phyloP scores from a whole-genome alignment of 2,797 vertebrate genomes.

The Hapalemur alaotrensis region DNA sequence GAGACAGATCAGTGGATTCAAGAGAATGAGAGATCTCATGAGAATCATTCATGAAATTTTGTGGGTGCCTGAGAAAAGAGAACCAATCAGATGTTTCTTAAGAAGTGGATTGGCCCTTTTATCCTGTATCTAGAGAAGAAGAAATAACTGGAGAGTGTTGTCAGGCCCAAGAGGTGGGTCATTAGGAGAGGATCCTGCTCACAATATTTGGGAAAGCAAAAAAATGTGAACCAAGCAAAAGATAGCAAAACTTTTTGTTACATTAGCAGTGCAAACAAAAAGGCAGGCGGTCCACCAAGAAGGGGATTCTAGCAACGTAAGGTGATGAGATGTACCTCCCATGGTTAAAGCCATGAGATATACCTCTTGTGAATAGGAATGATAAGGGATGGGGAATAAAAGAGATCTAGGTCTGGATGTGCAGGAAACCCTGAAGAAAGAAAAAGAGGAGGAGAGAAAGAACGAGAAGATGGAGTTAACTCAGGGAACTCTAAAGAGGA shows the following conservation, averaged over 20 bases:
- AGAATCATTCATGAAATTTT: background rate
- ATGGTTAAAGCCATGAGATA: no score
- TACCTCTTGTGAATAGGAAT: background rate
- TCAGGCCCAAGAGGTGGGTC: background rate
- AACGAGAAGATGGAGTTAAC: background rate
- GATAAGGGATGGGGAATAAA: background rate
- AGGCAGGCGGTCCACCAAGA: background rate
- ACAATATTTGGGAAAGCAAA: background rate
- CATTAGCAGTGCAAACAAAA: background rate
- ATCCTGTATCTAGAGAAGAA: background rate
- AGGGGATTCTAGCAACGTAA: background rate
- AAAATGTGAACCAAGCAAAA: background rate
- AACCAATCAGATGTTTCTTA: background rate
- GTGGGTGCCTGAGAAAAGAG: background rate
- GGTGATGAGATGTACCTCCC: no score
- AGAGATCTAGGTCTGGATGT: background rate
- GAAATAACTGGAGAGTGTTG: background rate
- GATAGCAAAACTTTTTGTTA: background rate
- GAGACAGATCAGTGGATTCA: background rate
- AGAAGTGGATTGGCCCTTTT: background rate
- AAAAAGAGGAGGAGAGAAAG: background rate
- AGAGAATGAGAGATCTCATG: background rate
- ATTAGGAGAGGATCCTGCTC: background rate
- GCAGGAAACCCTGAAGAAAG: background rate
- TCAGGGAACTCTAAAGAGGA: background rate